Conservation (phyloP, 2,113 vertebrate species). For the Argyrosomus japonicus region DNA sequence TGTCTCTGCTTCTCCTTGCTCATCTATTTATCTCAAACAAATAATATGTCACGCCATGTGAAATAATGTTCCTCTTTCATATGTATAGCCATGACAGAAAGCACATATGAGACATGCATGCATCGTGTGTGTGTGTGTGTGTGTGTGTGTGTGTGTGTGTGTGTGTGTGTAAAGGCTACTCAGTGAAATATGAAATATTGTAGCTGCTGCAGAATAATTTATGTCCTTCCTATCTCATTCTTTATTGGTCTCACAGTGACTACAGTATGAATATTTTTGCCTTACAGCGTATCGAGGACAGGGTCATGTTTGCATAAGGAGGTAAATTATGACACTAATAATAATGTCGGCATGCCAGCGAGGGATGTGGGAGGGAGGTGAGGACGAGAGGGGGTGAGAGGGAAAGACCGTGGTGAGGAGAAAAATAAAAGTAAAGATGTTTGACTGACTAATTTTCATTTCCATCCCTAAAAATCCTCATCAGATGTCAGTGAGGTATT, state of each 20-base stretch:
- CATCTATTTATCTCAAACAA: slow-evolving; percentile 59
- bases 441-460: slow-evolving; percentile 15
- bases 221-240: slow-evolving; percentile 68
- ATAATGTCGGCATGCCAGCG: slow-evolving; percentile 56
- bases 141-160: neutral
- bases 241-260: slow-evolving; percentile 78
- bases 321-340: slow-evolving; percentile 82
- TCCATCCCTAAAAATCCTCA: slow-evolving; percentile 13
- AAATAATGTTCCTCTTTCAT: slow-evolving; percentile 54
- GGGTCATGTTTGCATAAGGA: slow-evolving; percentile 84
- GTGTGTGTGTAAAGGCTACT: slow-evolving; percentile 2
- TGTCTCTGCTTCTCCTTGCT: slow-evolving; percentile 19
- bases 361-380: neutral
- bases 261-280: slow-evolving; percentile 81
- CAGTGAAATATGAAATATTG: slow-evolving; percentile 64
- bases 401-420: slow-evolving; percentile 14
- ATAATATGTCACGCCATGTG: slow-evolving; percentile 57
- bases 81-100: slow-evolving; percentile 50
- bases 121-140: neutral
- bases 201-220: slow-evolving; percentile 66
- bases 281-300: slow-evolving; percentile 71
- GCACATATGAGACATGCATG: slow-evolving; percentile 2
- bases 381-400: slow-evolving; percentile 4
- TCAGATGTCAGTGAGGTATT: slow-evolving; percentile 7
- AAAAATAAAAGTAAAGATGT: neutral